Conservation (phyloP, 2,797 vertebrate species). For the Periophthalmus magnuspinnatus region DNA sequence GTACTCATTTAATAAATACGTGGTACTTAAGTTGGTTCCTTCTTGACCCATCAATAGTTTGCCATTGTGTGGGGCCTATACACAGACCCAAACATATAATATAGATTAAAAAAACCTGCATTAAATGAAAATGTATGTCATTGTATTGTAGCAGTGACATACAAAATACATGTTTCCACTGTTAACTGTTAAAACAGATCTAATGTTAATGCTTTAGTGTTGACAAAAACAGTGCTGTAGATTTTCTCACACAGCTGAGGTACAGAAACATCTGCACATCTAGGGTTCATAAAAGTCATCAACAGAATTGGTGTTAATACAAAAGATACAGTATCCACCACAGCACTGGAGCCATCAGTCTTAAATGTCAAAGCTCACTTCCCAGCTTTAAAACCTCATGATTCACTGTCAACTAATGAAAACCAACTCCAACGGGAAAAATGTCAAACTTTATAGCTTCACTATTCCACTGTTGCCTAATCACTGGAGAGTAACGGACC, state of each 20-base stretch:
- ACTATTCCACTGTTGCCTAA: constrained; percentile 11
- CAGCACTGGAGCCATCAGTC: constrained; percentile 24
- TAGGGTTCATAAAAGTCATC: constrained; percentile 22
- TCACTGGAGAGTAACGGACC: constrained; percentile 22
- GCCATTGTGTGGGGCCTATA: too few species aligned
- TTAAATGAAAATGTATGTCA: too few species aligned
- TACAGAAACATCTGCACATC: constrained; percentile 5
- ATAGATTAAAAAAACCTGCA: too few species aligned
- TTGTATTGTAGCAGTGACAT: not conserved
- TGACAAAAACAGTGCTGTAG: not conserved
- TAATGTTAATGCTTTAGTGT: too few species aligned
- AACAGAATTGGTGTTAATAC: not conserved
- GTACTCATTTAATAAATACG: not conserved
- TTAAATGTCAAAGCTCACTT: constrained; percentile 31
- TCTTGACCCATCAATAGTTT: too few species aligned
- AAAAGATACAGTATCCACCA: not conserved
- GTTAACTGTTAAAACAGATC: not conserved
- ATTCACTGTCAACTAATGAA: constrained; percentile 23
- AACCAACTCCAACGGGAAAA: constrained; percentile 6
- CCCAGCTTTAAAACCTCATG: constrained; percentile 25
- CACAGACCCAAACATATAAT: too few species aligned
- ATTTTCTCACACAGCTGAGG: not conserved
- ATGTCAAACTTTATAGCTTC: not conserved
- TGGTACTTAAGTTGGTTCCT: not conserved
- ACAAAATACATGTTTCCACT: not conserved